Evolutionary conservation across 2,797 vertebrate genomes (phyloP).

Genomic region (Notoglanidium macrostoma): DNA sequence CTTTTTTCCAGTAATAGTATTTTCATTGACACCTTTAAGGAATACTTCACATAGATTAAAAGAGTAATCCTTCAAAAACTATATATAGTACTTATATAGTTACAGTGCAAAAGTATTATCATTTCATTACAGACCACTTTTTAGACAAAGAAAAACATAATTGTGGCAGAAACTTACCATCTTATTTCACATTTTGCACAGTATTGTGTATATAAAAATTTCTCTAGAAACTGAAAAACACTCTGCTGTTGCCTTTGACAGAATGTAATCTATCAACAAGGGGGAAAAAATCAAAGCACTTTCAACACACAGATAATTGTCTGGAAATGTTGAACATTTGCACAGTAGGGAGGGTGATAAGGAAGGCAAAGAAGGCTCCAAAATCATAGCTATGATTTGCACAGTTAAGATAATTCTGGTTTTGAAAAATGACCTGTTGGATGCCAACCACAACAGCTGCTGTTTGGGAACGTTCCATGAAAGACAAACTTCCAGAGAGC

Average conservation of each 20-base stretch:
- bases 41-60: neutral
- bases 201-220: neutral
- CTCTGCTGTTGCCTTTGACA: neutral
- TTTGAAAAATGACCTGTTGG: neutral
- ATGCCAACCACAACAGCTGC: neutral
- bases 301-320: neutral
- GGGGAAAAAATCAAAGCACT: neutral
- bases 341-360: neutral
- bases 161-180: neutral
- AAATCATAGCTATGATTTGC: neutral
- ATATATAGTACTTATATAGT: too few species aligned
- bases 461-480: neutral
- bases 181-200: neutral
- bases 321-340: neutral
- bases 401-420: neutral
- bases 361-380: neutral
- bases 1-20: too few species aligned
- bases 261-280: neutral
- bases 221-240: neutral
- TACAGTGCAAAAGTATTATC: neutral
- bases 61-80: too few species aligned
- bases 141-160: neutral
- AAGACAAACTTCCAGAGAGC: neutral
- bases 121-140: neutral
- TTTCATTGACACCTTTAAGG: neutral